These are phyloP conservation scores for Pseudeuparius sepicola DNA, from an alignment of 2,888 invertebrate species.

Conservation along the genomic window DNA sequence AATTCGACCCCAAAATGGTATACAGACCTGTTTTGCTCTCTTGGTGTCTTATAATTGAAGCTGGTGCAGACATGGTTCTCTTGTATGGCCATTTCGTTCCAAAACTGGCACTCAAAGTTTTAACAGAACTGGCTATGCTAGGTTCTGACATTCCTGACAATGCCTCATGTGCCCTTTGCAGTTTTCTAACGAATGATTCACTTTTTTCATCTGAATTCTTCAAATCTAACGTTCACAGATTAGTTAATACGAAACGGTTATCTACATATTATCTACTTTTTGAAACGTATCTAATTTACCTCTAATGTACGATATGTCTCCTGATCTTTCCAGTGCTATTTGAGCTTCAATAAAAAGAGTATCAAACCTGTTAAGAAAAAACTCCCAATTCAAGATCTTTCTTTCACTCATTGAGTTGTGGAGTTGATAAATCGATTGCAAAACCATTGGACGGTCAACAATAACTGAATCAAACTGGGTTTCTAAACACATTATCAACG, in stretches of 20 bases:
- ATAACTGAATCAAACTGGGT: constrained; percentile 97
- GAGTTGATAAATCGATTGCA: constrained; percentile 90
- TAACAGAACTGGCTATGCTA: constrained; percentile 48
- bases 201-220: constrained; percentile 80
- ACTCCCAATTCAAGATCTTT: constrained; percentile 90
- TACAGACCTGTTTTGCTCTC: constrained; percentile 48
- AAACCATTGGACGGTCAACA: constrained; percentile 90
- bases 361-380: constrained; percentile 94
- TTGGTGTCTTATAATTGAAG: constrained; percentile 66
- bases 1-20: too few relatives aligned
- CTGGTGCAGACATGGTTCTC: constrained; percentile 87
- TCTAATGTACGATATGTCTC: constrained; percentile 74
- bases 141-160: constrained; percentile 60
- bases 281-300: constrained; percentile 44
- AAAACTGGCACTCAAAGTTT: constrained; percentile 79
- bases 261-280: too few relatives aligned
- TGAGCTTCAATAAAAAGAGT: constrained; percentile 93
- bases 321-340: constrained; percentile 74
- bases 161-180: constrained; percentile 83
- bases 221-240: constrained; percentile 52
- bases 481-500: constrained; percentile 87
- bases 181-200: constrained; percentile 75
- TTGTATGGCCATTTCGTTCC: constrained; percentile 94
- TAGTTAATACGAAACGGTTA: too few relatives aligned
- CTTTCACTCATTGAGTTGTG: constrained; percentile 88